A percentile compares a stretch with the other conserved stretches of the same genome.
Conservation (phyloP, 2,113 vertebrate species). For the Ranitomeya variabilis region DNA sequence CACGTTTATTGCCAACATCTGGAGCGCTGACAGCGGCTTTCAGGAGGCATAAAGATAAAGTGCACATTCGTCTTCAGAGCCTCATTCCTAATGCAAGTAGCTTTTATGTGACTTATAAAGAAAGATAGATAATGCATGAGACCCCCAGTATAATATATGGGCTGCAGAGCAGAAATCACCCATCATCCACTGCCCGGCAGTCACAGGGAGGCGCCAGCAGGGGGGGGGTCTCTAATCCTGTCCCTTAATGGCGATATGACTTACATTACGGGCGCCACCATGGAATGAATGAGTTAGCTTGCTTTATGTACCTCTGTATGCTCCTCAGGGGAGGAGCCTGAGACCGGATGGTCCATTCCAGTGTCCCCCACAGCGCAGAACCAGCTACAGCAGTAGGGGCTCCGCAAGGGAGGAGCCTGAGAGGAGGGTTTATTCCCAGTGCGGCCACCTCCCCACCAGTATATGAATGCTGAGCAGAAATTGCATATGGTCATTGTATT, state of each 20-base stretch:
- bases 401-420: background rate
- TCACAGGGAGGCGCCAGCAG: background rate
- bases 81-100: slow-evolving; percentile 51
- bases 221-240: background rate
- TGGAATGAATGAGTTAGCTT: background rate
- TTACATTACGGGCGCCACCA: background rate
- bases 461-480: too few relatives aligned
- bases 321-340: background rate
- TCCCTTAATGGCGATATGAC: background rate
- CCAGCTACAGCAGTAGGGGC: too few relatives aligned
- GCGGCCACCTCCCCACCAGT: too few relatives aligned
- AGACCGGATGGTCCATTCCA: background rate
- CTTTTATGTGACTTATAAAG: slow-evolving; percentile 54
- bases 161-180: background rate
- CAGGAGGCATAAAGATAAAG: slow-evolving; percentile 55
- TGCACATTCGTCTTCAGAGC: slow-evolving; percentile 46
- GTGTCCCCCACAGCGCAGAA: too few relatives aligned
- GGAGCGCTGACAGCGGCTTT: slow-evolving; percentile 46
- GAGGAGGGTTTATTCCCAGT: background rate
- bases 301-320: background rate
- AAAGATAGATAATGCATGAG: slow-evolving; percentile 21
- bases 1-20: slow-evolving; percentile 54
- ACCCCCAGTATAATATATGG: background rate
- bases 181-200: background rate
- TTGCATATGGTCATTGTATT: too few relatives aligned